Base-by-base conservation (phyloP, 2,113 vertebrate genomes). In the Piliocolobus tephrosceles region DNA sequence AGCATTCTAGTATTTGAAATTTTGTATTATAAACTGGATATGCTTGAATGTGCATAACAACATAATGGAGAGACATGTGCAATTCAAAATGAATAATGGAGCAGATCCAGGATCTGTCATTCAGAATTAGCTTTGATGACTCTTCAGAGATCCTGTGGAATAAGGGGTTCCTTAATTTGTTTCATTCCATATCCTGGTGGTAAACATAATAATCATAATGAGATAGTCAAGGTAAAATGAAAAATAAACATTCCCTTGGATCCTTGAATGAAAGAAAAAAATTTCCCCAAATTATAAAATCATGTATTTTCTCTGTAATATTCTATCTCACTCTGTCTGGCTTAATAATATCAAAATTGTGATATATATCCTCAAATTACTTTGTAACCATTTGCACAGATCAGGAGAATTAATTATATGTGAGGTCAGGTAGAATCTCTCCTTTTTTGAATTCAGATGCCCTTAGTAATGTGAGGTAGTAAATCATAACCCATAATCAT, bases 341-440 rank as follows among this genome's bases (percentile, higher is more conserved):
- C 40, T 80, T 58, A 95, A 38, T 79, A 72, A 87, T 79, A 86
- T 2, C 85, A 72, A 94, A 94, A 64, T 73, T 90, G 72, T 84
- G n/a, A 68, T 58, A 8, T 47, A 25, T 89, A 6, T 66, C 75
- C 55, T 88, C 20, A 76, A 61, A 84, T 91, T 95, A 70, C 13
- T 83, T 7, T 93, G 3, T 55, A 93, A 64, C 57, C 47, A 85
- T 88, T 89, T 76, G 10, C 43, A 12, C n/a, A 90, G 20, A 96
- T 61, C 70, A 95, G 66, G 2, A 97, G 91, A 97, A 97, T 96
- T 70, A 92, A 66, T 95, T 75, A 70, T 50, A 75, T 61, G 45
- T 55, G 89, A 73, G 30, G 76, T 84, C 73, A 96, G 32, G 23
- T 64, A 96, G 61, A 92, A 85, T 40, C 22, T n/a, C 16, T 40